These are phyloP conservation scores for Sternotherus odoratus DNA, from an alignment of 2,797 vertebrate genomes.

Conservation along the genomic window DNA sequence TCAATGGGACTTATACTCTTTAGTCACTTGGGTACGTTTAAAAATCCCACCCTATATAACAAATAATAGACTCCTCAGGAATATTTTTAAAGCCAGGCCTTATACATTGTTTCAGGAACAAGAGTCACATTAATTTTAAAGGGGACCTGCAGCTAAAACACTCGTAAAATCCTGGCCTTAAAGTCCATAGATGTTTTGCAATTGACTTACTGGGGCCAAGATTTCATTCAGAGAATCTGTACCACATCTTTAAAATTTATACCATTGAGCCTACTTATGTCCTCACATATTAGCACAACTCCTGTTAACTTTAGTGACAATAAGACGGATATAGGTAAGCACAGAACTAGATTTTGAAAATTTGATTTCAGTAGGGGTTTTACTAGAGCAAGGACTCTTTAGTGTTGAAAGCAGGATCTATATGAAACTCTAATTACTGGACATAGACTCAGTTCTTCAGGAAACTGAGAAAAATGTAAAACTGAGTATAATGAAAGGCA, in stretches of 20 bases:
- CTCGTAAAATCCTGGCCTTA: neutral
- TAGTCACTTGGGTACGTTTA: no score
- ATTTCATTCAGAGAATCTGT: neutral
- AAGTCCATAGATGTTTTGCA: constrained; percentile 25
- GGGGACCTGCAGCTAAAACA: neutral
- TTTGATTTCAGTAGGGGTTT: neutral
- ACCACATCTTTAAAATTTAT: neutral
- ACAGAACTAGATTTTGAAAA: neutral
- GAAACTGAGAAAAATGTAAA: neutral
- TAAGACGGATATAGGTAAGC: neutral
- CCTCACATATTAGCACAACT: neutral
- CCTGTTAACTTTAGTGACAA: neutral
- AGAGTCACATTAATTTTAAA: neutral
- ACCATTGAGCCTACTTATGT: neutral
- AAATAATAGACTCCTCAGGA: neutral
- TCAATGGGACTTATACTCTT: no score
- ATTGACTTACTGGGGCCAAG: neutral
- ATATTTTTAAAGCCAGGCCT: neutral
- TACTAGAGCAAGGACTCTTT: neutral
- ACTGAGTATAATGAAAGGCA: neutral
- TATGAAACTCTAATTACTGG: neutral
- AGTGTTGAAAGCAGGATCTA: neutral
- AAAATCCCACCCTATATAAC: no score
- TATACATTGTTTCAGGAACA: neutral
- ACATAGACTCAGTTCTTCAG: neutral